These are phyloP conservation scores for Antedon bifida DNA, from an alignment of 35 echinoderm and acorn worm genomes.

Conservation along the genomic window DNA sequence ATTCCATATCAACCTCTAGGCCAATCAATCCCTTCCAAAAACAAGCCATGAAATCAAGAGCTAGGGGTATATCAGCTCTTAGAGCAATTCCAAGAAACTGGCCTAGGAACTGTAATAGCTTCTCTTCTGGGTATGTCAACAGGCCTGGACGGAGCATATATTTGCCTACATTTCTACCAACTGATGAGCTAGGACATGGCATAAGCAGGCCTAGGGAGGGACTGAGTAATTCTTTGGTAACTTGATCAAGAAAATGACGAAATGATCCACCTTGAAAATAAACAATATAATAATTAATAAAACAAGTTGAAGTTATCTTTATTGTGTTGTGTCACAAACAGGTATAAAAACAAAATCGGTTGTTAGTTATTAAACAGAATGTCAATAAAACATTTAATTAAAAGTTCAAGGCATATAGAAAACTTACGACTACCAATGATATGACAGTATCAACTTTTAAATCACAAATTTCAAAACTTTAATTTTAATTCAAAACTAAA, in stretches of 20 bases:
- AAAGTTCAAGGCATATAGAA: too few species aligned
- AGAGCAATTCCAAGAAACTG: slow-evolving; percentile 57
- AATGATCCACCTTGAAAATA: slow-evolving; percentile 46
- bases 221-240: slow-evolving; percentile 47
- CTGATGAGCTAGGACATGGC: slow-evolving; percentile 30
- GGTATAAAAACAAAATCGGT: too few species aligned
- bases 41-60: slow-evolving; percentile 27
- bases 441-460: too few species aligned
- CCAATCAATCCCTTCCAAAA: slow-evolving; percentile 67
- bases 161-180: slow-evolving; percentile 31
- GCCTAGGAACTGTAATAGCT: slow-evolving; percentile 58
- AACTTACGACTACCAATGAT: too few species aligned
- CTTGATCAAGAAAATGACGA: slow-evolving; percentile 55
- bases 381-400: too few species aligned
- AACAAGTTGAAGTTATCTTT: too few species aligned
- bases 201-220: slow-evolving; percentile 37
- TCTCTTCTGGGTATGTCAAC: slow-evolving; percentile 51
- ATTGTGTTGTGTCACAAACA: too few species aligned
- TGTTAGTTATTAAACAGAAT: too few species aligned
- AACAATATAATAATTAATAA: background rate
- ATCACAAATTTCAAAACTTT: too few species aligned
- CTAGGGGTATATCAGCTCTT: slow-evolving; percentile 56
- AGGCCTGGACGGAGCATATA: slow-evolving; percentile 40
- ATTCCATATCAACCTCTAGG: slow-evolving; percentile 22
- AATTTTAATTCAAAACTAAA: too few species aligned